Evolutionary conservation across 2,113 vertebrate species (phyloP), one percentile per base, ranked within the genome.

Genomic region (Acanthisitta chloris): DNA sequence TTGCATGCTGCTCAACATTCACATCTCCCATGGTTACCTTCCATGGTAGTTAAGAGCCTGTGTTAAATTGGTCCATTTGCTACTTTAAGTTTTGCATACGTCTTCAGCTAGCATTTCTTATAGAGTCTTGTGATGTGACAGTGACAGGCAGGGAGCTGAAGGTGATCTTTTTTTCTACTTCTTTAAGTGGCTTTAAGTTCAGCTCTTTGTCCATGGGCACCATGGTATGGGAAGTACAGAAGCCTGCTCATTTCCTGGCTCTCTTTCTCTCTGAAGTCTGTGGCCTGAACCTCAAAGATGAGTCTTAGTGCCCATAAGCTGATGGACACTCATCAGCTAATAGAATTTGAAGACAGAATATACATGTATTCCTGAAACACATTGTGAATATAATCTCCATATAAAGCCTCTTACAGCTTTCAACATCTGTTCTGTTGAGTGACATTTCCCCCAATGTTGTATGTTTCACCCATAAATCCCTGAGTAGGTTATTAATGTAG

Each of bases 361-460:
- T 90, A 40, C 62, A 87, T 21, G 48, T 38, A 72, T 67, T 90
- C 49, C 83, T 94, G 89, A 81, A 91, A 94, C 26, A 64, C 43
- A 59, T 4, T 74, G 42, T 77, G 51, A 93, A 86, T 94, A 92
- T 83, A 94, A 95, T 90, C 80, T 85, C 26, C 61, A 31, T 71
- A n/a, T 48, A 88, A 88, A 86, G 86, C 73, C 58, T 97, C 62
- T 92, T 94, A 89, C 42, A 92, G 72, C 73, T 94, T 89, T 90
- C 81, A 92, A 5, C 51, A 88, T 89, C 73, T 95, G 89, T 69
- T 87, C 87, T 71, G n/a, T 59, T 94, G 74, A 91, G 45, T 93
- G 90, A 86, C 66, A 40, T 77, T 88, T 80, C 78, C 62, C 67
- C 61, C 1, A 0, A 17, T 15, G 14, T 36, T 45, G 4, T 65